phyloP scores from a whole-genome alignment of 1,140 invertebrate species.

The Ostrea denselamellosa region DNA sequence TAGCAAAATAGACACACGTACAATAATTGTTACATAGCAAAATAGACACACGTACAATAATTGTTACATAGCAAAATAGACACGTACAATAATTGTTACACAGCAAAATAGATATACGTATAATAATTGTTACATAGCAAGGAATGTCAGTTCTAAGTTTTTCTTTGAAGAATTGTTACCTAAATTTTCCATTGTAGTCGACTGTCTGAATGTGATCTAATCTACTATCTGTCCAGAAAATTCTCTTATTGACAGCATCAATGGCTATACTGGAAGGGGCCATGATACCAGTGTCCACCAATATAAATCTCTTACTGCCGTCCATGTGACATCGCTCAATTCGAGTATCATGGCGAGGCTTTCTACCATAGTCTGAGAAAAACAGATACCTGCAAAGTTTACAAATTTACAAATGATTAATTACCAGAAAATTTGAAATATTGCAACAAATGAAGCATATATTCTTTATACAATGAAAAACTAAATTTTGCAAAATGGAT shows the following conservation, averaged over 20 bases:
- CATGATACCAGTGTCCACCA: conserved; percentile 97
- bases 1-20: no score
- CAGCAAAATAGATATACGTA: no score
- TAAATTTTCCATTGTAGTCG: conserved; percentile 94
- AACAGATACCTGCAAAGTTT: conserved; percentile 86
- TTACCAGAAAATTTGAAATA: neutral
- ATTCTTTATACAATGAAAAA: neutral
- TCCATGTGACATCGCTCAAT: conserved; percentile 98
- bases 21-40: no score
- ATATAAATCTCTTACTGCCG: conserved; percentile 89
- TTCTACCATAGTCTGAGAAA: conserved; percentile 93
- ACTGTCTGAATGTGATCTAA: conserved; percentile 98
- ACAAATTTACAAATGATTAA: neutral
- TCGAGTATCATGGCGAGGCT: conserved; percentile 84
- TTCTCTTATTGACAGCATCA: conserved; percentile 90
- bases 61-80: no score
- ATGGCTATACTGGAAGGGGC: conserved; percentile 97
- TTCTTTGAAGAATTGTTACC: conserved; percentile 80
- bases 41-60: no score
- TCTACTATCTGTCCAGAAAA: conserved; percentile 99
- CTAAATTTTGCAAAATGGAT: neutral
- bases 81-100: no score
- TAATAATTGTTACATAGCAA: no score
- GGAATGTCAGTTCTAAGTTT: no score
- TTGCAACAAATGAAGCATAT: neutral